Percentiles rank a stretch among this genome's conserved stretches.
These are phyloP conservation scores for Caenorhabditis imperialis DNA, from an alignment of 2,888 invertebrate species.

Conservation along the genomic window DNA sequence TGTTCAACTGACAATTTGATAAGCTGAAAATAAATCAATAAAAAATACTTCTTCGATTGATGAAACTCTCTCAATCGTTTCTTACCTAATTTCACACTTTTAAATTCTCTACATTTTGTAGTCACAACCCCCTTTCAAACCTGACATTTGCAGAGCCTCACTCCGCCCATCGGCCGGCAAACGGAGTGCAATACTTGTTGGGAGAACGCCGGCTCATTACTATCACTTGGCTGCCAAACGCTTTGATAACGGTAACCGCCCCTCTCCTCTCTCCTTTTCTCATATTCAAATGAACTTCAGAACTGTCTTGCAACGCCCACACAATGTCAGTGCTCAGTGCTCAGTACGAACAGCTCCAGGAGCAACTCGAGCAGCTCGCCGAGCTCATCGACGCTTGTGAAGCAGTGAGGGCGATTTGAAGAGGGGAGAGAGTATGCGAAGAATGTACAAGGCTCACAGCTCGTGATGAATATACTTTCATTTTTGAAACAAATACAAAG, in stretches of 20 bases:
- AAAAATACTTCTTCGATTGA: too few relatives aligned
- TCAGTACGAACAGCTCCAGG: conserved; percentile 31
- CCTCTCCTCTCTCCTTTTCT: not conserved
- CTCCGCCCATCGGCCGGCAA: conserved; percentile 54
- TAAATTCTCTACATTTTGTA: too few relatives aligned
- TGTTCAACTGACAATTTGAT: too few relatives aligned
- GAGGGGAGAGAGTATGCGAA: not conserved
- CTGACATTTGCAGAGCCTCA: conserved; percentile 43
- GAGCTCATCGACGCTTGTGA: conserved; percentile 43
- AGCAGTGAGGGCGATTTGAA: conserved; percentile 18
- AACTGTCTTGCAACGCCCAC: conserved; percentile 18
- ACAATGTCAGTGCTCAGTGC: conserved; percentile 25
- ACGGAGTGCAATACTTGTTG: conserved; percentile 25
- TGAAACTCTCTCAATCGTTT: too few relatives aligned
- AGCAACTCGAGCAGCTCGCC: conserved; percentile 26
- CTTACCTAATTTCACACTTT: too few relatives aligned
- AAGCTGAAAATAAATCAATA: too few relatives aligned
- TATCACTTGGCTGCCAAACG: conserved; percentile 14
- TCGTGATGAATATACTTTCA: too few relatives aligned
- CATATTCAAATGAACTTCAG: conserved; percentile 1
- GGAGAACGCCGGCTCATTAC: conserved; percentile 31
- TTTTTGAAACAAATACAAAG: not conserved
- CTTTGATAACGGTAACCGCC: conserved; percentile 14
- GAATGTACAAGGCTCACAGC: not conserved
- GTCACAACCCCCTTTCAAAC: too few relatives aligned